These are phyloP conservation scores for Oopsacas minuta DNA, from an alignment of 37 sponge, comb jelly and placozoan genomes.

Conservation along the genomic window DNA sequence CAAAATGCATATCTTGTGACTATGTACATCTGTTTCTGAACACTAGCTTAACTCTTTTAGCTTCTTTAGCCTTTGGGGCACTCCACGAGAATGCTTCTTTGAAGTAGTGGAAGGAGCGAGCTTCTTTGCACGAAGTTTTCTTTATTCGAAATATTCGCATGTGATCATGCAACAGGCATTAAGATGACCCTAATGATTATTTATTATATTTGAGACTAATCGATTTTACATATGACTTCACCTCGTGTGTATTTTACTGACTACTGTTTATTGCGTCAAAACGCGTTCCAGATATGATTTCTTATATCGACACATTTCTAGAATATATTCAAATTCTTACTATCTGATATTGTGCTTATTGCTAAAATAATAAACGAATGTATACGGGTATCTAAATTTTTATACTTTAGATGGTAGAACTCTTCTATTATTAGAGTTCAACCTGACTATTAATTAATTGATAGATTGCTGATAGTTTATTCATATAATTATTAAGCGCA, in stretches of 20 bases:
- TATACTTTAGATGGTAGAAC: no score
- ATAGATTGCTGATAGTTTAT: no score
- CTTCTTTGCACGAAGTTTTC: neutral
- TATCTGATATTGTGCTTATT: no score
- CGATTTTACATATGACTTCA: neutral
- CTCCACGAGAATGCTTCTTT: neutral
- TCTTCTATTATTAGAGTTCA: no score
- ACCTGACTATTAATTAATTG: no score
- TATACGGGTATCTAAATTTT: no score
- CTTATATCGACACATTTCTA: no score
- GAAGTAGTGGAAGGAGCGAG: neutral
- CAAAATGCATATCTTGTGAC: neutral
- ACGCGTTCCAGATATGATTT: neutral
- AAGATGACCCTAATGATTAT: neutral
- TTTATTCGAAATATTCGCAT: neutral
- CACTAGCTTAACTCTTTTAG: neutral
- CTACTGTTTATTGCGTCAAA: neutral
- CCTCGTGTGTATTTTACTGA: neutral
- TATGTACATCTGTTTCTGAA: constrained; percentile 7
- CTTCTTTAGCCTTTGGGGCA: constrained; percentile 8
- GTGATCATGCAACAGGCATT: neutral
- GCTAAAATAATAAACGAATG: no score
- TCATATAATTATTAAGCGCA: no score
- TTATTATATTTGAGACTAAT: neutral
- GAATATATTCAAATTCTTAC: no score